phyloP scores from a whole-genome alignment of 1,140 invertebrate genomes.

The Tetranychus urticae region DNA sequence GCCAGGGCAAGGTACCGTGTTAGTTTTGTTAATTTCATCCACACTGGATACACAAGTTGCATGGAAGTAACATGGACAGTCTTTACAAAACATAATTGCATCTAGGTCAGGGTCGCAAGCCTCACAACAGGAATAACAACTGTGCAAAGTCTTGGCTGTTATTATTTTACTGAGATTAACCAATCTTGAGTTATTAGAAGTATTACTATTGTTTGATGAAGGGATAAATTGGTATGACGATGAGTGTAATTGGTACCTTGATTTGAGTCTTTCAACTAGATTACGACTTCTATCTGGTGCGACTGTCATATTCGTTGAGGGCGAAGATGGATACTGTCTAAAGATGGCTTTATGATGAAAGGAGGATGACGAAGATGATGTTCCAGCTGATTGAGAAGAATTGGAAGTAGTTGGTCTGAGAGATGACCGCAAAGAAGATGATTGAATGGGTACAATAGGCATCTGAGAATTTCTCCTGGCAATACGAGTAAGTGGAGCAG shows the following conservation, averaged over 20 bases:
- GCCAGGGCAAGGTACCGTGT: neutral
- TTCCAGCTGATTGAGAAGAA: neutral
- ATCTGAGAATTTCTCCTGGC: neutral
- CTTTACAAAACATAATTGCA: conserved; percentile 2
- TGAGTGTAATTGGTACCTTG: neutral
- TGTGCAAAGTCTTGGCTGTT: neutral
- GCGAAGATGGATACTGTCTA: neutral
- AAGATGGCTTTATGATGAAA: neutral
- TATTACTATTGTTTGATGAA: neutral
- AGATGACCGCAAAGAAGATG: neutral
- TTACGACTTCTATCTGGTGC: neutral
- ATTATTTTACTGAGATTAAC: neutral
- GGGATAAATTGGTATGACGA: neutral
- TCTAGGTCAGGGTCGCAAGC: conserved; percentile 1
- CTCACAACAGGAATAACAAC: conserved; percentile 4
- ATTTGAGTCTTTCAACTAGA: neutral
- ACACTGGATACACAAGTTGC: neutral
- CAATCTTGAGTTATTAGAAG: neutral
- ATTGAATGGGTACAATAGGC: neutral
- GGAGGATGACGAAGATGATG: neutral
- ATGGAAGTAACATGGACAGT: conserved; percentile 7
- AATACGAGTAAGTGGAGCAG: neutral
- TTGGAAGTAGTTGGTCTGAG: neutral
- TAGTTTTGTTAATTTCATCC: neutral
- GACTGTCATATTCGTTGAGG: neutral